Base-by-base conservation (phyloP, 1,140 invertebrate species). In the Drosophila ogumai region DNA sequence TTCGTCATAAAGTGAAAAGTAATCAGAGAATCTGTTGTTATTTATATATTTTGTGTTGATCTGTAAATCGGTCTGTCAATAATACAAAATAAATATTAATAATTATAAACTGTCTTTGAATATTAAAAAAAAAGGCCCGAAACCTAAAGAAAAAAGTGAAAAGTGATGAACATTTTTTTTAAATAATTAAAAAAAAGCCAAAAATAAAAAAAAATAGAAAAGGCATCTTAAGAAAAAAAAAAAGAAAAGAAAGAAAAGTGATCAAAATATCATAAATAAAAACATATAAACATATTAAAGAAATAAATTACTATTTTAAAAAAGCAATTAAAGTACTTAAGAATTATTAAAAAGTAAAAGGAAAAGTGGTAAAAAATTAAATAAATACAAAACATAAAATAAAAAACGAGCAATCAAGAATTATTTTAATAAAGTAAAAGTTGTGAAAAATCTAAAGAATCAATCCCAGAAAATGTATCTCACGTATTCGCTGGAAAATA, bases 1-100 rank as follows among this genome's bases (percentile, higher is more conserved):
- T 55, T 55, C 52, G 52, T 8, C 32, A 55, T 55, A 9, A n/a
- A 55, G 5, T 38, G 52, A 55, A 55, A 54, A 38, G 19, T 55
- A 25, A 34, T 34, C 3, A 34, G 19, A 2, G 49, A 19, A 52
- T 19, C 49, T 32, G n/a, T 10, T 32, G 28, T 6, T 19, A 17
- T 50, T 28, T 25, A 1, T 9, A 15, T 2, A 25, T 15, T 15
- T 25, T 47, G 44, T 25, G 22, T 47, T 47, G 13, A 25, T 47
- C 22, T 47, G 25, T 13, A 17, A 50, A 9, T 50, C 5, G 25
- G n/a, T n/a, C 2, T 47, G 3, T n/a, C 7, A 31, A 31, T 49
- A 49, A 31, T 17, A 34, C 19, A 7, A 34, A 32, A 34, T 47
- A 32, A 25, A 32, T 10, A 19, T n/a, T 9, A 52, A 13, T 34